Base-by-base conservation (phyloP, 2,888 invertebrate species). In the Neoitamus cyanurus region DNA sequence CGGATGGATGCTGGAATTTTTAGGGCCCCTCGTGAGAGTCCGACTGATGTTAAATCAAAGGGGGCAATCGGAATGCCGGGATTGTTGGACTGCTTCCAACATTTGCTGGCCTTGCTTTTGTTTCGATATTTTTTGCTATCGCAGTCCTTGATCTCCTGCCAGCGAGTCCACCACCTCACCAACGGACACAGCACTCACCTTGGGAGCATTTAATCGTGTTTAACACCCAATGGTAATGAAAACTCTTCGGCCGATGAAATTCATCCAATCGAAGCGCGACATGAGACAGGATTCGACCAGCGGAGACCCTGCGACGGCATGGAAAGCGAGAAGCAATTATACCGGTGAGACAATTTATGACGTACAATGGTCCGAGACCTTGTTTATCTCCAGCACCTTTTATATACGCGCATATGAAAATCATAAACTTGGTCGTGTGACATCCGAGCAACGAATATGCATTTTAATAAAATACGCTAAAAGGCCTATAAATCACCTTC, bases 401-500 rank as follows among this genome's bases (percentile, higher is more conserved):
- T 87, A 87, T 88, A 88, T 88, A 88, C 88, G 88, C 88, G 88
- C 89, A 89, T 90, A 91, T 91, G 90, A 90, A 90, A 90, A 91
- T 91, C 90, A 91, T 91, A 91, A 91, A 91, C 90, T 90, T 88
- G 85, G 87, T 86, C 89, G 88, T 88, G 89, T 90, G 91, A 90
- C 91, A 90, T 88, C 87, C 88, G 89, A 91, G 91, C 91, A 91
- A 90, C 90, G 90, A 91, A 91, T 91, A 90, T 91, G 91, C 91
- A 91, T 91, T 91, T 91, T 91, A 91, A 91, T 91, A 91, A 91
- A 91, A 91, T 91, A 90, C 90, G 88, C 89, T 90, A 90, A 90
- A 90, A 90, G 90, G 90, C 90, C 86, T 89, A 90, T 90, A 91
- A 90, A 90, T 90, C 90, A 90, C 91, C 48, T 78, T 78, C 78